phyloP scores from a whole-genome alignment of 2,113 vertebrate species.

The Anhinga rufa region DNA sequence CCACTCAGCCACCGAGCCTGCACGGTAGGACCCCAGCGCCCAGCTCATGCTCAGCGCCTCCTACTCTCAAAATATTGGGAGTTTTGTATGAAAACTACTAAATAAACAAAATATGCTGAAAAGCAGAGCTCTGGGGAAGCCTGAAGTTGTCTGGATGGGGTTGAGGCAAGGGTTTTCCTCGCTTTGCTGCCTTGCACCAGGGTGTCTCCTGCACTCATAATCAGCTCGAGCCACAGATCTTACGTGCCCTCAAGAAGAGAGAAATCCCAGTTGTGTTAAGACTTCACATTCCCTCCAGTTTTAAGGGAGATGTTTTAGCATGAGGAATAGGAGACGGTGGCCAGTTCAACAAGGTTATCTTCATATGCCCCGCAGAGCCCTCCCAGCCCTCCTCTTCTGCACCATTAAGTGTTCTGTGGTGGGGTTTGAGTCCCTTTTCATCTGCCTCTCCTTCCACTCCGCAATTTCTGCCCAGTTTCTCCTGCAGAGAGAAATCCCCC shows the following conservation, averaged over 20 bases:
- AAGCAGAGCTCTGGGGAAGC: not conserved
- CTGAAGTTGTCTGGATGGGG: not conserved
- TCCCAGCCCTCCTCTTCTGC: not conserved
- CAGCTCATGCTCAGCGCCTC: not conserved
- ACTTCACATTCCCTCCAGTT: not conserved
- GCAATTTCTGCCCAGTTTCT: not conserved
- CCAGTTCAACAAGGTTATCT: not conserved
- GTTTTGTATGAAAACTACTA: not conserved
- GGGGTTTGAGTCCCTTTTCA: not conserved
- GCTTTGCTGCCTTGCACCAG: not conserved
- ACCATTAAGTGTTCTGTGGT: not conserved
- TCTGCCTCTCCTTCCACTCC: not conserved
- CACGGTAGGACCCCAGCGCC: fast-evolving
- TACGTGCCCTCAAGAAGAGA: not conserved
- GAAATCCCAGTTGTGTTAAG: not conserved
- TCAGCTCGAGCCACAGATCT: not conserved
- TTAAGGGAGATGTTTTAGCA: fast-evolving
- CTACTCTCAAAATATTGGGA: not conserved
- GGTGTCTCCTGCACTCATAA: not conserved
- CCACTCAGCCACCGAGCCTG: not conserved
- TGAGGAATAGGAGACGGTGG: not conserved
- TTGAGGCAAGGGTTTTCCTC: not conserved
- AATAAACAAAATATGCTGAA: not conserved
- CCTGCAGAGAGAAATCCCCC: not conserved
- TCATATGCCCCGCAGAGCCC: not conserved